Base-by-base conservation (phyloP, 2,113 vertebrate genomes). In the Triplophysa siluroides region DNA sequence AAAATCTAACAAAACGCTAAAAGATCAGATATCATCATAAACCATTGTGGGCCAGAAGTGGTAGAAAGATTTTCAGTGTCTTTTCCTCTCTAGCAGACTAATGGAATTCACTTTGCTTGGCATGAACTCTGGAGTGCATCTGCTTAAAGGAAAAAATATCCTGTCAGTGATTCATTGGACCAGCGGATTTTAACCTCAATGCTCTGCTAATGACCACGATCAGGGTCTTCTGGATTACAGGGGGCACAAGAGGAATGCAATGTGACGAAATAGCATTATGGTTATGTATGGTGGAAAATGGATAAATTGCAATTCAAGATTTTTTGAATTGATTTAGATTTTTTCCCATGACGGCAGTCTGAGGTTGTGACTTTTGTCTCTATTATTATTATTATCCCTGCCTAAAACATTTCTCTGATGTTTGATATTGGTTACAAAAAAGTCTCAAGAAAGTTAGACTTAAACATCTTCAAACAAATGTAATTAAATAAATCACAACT, bases 101-200 rank as follows among this genome's bases (percentile, higher is more conserved):
- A 69, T 76, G 80, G 81, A 83, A 71, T 79, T 81, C 61, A 73
- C 54, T 33, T 50, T 52, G 19, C 63, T 72, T 70, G 83, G 71
- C 78, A 52, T n/a, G 43, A 64, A 69, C 61, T 62, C 75, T 56
- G 16, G 21, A 76, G 78, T 72, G 58, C 58, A 43, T 78, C 58
- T 67, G 56, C 63, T 83, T 80, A 52, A 73, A 65, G 54, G 62
- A 65, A 65, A 66, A 52, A 41, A n/a, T 41, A 72, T 38, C 54
- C 64, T 74, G 78, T 60, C 69, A n/a, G 18, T 26, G 19, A 73
- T 26, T 54, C 67, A 56, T 23, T 61, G 65, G 43, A 72, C 19
- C 67, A 45, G 54, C 6, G 75, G 62, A 45, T 26, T 52, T 78
- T 74, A 16, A 23, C 21, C 47, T 61, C 8, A 43, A 12, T 33